Evolutionary conservation across 1,140 invertebrate species (phyloP).

Genomic region (Neodiprion virginianus): DNA sequence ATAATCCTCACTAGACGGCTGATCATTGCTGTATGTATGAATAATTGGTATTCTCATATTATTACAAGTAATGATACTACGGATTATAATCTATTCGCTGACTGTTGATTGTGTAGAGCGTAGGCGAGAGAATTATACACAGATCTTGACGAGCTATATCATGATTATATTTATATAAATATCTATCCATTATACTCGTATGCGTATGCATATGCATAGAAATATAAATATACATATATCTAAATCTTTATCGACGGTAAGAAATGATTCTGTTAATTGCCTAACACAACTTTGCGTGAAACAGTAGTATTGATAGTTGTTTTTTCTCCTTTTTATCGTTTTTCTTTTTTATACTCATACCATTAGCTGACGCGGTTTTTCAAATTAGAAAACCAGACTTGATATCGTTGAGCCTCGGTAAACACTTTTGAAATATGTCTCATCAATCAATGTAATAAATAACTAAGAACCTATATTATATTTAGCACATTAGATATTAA

Average conservation of each 20-base stretch:
- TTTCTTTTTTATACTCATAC: not conserved
- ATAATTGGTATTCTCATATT: no score
- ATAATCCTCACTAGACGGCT: not conserved
- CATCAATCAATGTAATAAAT: not conserved
- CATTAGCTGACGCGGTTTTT: not conserved
- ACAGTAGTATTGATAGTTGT: not conserved
- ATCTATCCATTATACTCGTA: not conserved
- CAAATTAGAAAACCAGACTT: not conserved
- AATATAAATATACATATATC: conserved; percentile 11
- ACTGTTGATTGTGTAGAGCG: conserved; percentile 8
- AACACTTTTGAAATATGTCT: not conserved
- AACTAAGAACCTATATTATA: not conserved
- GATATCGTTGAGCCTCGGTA: not conserved
- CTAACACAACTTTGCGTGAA: not conserved
- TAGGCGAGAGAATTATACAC: not conserved
- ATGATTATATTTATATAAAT: conserved; percentile 8
- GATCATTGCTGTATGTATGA: not conserved
- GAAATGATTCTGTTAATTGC: not conserved
- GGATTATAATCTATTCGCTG: conserved; percentile 8
- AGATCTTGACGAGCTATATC: not conserved
- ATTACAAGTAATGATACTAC: not conserved
- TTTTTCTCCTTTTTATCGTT: not conserved
- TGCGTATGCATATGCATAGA: not conserved
- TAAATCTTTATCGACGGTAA: not conserved
- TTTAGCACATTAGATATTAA: not conserved